phyloP scores from a whole-genome alignment of 1,140 invertebrate genomes.

The Planococcus citri region DNA sequence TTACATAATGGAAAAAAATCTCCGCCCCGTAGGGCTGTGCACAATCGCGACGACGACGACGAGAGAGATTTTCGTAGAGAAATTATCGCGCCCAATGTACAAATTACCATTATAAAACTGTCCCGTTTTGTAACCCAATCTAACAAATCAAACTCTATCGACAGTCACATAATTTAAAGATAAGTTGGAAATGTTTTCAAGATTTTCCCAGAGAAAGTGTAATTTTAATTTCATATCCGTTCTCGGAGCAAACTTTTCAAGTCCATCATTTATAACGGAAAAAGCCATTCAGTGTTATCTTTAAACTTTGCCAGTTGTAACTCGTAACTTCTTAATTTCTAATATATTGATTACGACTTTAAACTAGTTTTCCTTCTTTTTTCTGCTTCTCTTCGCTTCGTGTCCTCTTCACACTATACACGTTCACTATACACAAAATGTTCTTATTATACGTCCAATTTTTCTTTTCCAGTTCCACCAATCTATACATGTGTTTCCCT shows the following conservation, averaged over 20 bases:
- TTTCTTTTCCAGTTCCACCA: not conserved
- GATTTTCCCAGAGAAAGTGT: not conserved
- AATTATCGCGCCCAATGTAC: not conserved
- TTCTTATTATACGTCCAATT: not conserved
- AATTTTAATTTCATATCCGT: not conserved
- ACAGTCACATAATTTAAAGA: conserved; percentile 7
- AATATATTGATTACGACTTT: not conserved
- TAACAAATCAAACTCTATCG: conserved; percentile 7
- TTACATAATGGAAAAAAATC: not conserved
- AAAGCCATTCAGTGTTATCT: not conserved
- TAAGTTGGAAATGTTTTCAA: not conserved
- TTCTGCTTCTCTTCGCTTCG: not conserved
- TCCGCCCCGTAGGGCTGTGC: not conserved
- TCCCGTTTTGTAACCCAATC: not conserved
- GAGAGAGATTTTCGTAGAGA: not conserved
- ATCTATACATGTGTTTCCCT: no score
- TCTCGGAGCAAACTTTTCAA: not conserved
- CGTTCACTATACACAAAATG: no score
- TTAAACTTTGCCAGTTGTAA: conserved; percentile 5
- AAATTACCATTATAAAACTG: conserved; percentile 4
- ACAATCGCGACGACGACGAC: no score
- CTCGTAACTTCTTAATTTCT: conserved; percentile 1
- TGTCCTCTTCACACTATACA: no score
- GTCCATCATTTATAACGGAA: conserved; percentile 3
- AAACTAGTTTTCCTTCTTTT: not conserved